Evolutionary conservation across 2,888 invertebrate species (phyloP), one percentile per base, ranked within the genome.

Genomic region (Arctia plantaginis): DNA sequence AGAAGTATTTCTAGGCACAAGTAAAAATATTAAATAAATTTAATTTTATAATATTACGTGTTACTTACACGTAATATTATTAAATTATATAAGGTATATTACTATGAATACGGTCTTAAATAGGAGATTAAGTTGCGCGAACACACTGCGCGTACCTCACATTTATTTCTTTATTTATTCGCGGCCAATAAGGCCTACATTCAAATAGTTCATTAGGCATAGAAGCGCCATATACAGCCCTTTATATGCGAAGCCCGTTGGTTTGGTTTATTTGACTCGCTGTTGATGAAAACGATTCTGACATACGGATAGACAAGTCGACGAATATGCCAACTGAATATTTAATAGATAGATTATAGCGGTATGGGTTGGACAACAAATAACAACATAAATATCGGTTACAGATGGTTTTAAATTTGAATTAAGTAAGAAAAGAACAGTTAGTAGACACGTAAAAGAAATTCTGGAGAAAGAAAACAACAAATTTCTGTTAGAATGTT

Each of bases 201-300:
- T 95, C 93, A 94, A 95, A 95, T 95, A 90, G 94, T 93, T 94
- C 92, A 95, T 95, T 95, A 95, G 90, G 84, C 88, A 86, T 79
- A 82, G 85, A 85, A 86, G 87, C 88, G 90, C 91, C 90, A 90
- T 88, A 90, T 90, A 75, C 84, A 86, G 88, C 91, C 90, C 89
- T 95, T 93, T 93, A 90, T 94, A 94, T 94, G 94, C 94, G 88
- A 84, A 87, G 80, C 85, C 82, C 88, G 93, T 92, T 88, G 84
- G 85, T 81, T 87, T 90, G 85, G 87, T 93, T 92, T 92, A 92
- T 91, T 90, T 87, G 87, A 92, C 88, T 86, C 86, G 86, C 87
- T 85, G 88, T 90, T 91, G 93, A 93, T 91, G 90, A 88, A 91
- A 91, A 90, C 81, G 80, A 73, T 77, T 65, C 79, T 41, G 83